Conservation (phyloP, 2,113 vertebrate genomes). For the Girardinichthys multiradiatus region DNA sequence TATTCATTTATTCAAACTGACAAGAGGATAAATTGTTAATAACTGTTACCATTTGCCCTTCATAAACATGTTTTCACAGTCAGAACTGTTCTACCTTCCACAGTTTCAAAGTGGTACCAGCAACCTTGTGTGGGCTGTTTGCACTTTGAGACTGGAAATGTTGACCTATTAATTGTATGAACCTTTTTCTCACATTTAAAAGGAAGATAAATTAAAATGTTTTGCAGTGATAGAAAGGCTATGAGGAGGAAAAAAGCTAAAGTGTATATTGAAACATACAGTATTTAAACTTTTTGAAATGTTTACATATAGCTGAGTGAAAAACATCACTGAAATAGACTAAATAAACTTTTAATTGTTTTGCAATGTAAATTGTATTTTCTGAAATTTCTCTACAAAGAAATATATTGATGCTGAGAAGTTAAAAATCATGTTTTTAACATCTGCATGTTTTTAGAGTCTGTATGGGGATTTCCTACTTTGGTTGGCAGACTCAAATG, state of each 20-base stretch:
- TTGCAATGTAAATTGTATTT: background rate
- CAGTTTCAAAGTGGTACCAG: conserved; percentile 2
- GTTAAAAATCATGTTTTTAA: conserved; percentile 30
- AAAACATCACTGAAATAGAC: too few species aligned
- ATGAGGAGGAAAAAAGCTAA: background rate
- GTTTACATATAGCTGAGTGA: too few species aligned
- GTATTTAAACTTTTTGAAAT: too few species aligned
- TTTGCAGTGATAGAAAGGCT: conserved; percentile 3
- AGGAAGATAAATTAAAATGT: background rate
- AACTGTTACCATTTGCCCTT: background rate
- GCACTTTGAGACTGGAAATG: conserved; percentile 30
- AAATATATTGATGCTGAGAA: conserved; percentile 29
- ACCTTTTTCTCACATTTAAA: conserved; percentile 13
- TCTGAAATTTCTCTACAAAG: background rate
- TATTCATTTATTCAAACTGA: background rate
- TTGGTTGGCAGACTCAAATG: conserved; percentile 25
- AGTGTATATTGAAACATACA: too few species aligned
- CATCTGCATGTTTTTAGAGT: conserved; percentile 41
- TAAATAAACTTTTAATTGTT: too few species aligned
- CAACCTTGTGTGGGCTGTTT: conserved; percentile 22
- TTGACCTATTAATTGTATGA: conserved; percentile 11
- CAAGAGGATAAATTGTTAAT: background rate
- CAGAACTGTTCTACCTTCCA: conserved; percentile 9
- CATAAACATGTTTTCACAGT: background rate
- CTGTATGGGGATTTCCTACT: conserved; percentile 48